Conservation (phyloP, 2,888 invertebrate species). For the Actias luna region DNA sequence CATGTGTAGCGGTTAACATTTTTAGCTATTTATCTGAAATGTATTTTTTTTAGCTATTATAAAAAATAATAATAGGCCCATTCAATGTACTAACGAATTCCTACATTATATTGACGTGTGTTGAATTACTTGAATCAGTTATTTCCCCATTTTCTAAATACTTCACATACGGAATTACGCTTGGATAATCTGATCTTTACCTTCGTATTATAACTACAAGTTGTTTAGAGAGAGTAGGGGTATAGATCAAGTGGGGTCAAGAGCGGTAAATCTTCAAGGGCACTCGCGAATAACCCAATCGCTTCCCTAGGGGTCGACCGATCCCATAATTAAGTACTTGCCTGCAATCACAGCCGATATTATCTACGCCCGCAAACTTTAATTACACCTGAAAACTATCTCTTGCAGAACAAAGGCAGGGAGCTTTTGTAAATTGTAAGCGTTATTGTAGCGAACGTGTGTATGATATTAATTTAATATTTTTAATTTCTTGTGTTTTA, state of each 20-base stretch:
- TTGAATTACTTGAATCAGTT: background rate
- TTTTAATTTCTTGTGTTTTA: constrained; percentile 33
- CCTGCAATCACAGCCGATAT: constrained; percentile 62
- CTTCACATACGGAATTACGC: background rate
- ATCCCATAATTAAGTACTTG: constrained; percentile 66
- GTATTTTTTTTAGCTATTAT: too few species aligned
- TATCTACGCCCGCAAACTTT: constrained; percentile 59
- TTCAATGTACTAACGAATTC: too few species aligned
- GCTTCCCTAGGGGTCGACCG: constrained; percentile 43
- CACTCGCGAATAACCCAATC: constrained; percentile 45
- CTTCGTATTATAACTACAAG: constrained; percentile 42
- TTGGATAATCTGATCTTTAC: constrained; percentile 23
- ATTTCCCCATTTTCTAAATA: background rate
- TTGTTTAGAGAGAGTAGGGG: constrained; percentile 36
- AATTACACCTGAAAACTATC: constrained; percentile 58
- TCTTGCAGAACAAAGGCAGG: constrained; percentile 38
- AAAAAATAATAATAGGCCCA: too few species aligned
- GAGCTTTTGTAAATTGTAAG: constrained; percentile 28
- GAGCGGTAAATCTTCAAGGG: constrained; percentile 61
- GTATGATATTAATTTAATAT: constrained; percentile 31
- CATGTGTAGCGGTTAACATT: too few species aligned
- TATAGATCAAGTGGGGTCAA: constrained; percentile 62
- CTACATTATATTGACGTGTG: too few species aligned
- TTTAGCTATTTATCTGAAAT: too few species aligned
- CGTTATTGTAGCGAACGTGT: constrained; percentile 33